These are phyloP conservation scores for Melanchra persicariae DNA, from an alignment of 2,888 invertebrate genomes.

Conservation along the genomic window DNA sequence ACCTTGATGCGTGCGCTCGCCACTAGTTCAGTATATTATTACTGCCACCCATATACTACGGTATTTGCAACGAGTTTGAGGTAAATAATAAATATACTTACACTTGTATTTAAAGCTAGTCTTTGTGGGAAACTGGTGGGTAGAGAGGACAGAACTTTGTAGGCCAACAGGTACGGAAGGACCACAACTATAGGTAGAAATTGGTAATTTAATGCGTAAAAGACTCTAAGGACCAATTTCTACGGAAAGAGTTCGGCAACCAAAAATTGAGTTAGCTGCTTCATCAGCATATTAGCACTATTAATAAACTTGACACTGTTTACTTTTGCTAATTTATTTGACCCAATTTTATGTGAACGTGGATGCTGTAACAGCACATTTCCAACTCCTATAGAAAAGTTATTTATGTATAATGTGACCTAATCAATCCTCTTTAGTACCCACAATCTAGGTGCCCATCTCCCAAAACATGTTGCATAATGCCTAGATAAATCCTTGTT, in stretches of 20 bases:
- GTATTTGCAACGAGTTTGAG: constrained; percentile 22
- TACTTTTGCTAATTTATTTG: constrained; percentile 21
- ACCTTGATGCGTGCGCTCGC: constrained; percentile 72
- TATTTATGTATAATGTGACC: not conserved
- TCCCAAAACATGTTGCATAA: constrained; percentile 26
- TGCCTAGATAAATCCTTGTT: constrained; percentile 36
- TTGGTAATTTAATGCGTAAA: not conserved
- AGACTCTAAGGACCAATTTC: not conserved
- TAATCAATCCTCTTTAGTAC: not conserved
- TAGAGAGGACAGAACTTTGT: not conserved
- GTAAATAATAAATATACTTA: constrained; percentile 8
- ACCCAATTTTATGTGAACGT: constrained; percentile 12
- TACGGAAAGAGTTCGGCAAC: not conserved
- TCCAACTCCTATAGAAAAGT: not conserved
- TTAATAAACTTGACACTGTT: constrained; percentile 24
- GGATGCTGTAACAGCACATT: not conserved
- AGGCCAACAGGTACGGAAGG: not conserved
- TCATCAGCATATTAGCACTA: constrained; percentile 15
- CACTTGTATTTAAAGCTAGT: not conserved
- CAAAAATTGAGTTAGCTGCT: not conserved
- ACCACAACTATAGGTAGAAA: not conserved
- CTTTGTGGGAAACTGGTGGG: not conserved
- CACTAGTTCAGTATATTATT: constrained; percentile 43
- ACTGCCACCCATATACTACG: constrained; percentile 27
- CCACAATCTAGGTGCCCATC: constrained; percentile 11